phyloP scores from a whole-genome alignment of 2,888 invertebrate genomes.

The Elysia crispata region DNA sequence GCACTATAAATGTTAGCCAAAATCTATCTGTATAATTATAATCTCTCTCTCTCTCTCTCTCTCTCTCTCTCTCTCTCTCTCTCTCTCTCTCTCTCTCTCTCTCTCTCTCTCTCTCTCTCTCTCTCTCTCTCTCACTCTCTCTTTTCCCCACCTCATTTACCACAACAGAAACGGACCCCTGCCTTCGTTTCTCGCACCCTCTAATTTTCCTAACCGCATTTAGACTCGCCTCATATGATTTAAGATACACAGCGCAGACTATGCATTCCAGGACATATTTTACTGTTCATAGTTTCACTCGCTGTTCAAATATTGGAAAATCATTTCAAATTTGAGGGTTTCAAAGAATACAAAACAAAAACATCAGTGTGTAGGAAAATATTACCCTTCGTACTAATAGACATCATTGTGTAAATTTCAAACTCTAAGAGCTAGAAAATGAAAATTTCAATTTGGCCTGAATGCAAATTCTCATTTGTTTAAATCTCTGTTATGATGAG shows the following conservation, averaged over 20 bases:
- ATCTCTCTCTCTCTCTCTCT: not conserved
- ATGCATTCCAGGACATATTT: constrained; percentile 14
- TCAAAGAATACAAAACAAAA: too few species aligned
- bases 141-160: not conserved
- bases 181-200: constrained; percentile 32
- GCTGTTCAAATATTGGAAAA: not conserved
- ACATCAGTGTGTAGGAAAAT: too few species aligned
- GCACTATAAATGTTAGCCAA: too few species aligned
- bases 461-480: too few species aligned
- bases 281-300: not conserved
- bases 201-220: not conserved
- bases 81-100: constrained; percentile 42
- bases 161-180: too few species aligned
- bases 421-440: too few species aligned
- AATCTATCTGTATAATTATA: too few species aligned
- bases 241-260: not conserved
- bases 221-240: too few species aligned
- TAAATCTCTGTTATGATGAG: too few species aligned
- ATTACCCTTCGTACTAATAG: too few species aligned
- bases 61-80: constrained; percentile 7
- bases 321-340: not conserved
- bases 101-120: constrained; percentile 42
- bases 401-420: too few species aligned
- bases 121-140: constrained; percentile 34
- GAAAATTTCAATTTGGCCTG: too few species aligned